Evolutionary conservation across 2,113 vertebrate species (phyloP), one percentile per base, ranked within the genome.

Genomic region (Mustelus asterias): DNA sequence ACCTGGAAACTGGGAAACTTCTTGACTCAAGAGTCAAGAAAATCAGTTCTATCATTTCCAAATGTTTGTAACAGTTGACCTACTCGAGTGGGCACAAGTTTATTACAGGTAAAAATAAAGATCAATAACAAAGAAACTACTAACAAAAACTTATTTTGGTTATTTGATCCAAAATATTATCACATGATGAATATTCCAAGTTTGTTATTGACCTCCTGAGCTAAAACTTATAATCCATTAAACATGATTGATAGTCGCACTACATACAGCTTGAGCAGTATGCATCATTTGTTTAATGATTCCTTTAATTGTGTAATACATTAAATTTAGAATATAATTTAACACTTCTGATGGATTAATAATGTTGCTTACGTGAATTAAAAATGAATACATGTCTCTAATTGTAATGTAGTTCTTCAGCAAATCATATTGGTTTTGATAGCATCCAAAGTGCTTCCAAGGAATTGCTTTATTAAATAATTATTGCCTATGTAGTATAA

Each of bases 231-330:
- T 72, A 54, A 72, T 29, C 67, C 37, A 95, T 54, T 76, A 95
- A 29, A 95, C 16, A 41, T 72, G 94, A 95, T 48, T 95, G 69
- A 54, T 95, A 54, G 22, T 72, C 11, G 3, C 10, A 76, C 63
- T 72, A 33, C 41, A 18, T 54, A 72, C 41, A 18, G 44, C 67
- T 16, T 33, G 41, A 72, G 69, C 65, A 72, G 94, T 76, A 26
- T 54, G 37, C 67, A 95, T 95, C 41, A 72, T 54, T 54, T 95
- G 94, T 95, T 72, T 95, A 95, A 95, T 95, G 94, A 95, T 44
- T 95, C 94, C 13, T 72, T 70, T 95, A 95, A 72, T 95, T 95
- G 69, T 72, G 26, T 70, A 95, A 95, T 44, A 48, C 67, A 95
- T 44, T 70, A 95, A 76, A 95, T 76, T 90, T 95, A 54, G 41